A percentile compares a stretch with the other conserved stretches of the same genome.
phyloP scores from a whole-genome alignment of 2,888 invertebrate species.

The Phanerotoma sp. region DNA sequence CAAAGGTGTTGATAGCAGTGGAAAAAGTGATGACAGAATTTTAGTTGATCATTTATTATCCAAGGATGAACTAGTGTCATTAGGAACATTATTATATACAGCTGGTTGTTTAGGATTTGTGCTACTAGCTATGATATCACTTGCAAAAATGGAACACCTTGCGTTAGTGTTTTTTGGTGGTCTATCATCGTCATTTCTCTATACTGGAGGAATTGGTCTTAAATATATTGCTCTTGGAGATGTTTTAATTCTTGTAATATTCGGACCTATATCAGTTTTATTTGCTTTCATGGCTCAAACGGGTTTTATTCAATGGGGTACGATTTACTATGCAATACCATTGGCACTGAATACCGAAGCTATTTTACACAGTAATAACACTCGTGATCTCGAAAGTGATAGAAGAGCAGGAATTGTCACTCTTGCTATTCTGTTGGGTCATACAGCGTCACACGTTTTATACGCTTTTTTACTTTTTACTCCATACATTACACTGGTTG shows the following conservation, averaged over 20 bases:
- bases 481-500: constrained; percentile 88
- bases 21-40: constrained; percentile 89
- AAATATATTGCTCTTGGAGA: constrained; percentile 96
- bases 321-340: constrained; percentile 91
- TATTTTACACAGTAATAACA: constrained; percentile 93
- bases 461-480: constrained; percentile 88
- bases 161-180: constrained; percentile 95
- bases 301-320: constrained; percentile 86
- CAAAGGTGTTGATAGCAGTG: constrained; percentile 86
- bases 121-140: constrained; percentile 74
- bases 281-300: constrained; percentile 94
- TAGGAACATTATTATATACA: constrained; percentile 86
- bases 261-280: constrained; percentile 91
- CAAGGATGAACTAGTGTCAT: constrained; percentile 78
- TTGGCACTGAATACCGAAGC: constrained; percentile 93
- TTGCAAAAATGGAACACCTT: constrained; percentile 92
- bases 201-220: constrained; percentile 93
- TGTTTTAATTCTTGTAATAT: constrained; percentile 86
- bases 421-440: constrained; percentile 89
- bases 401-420: constrained; percentile 90
- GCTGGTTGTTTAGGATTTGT: constrained; percentile 85
- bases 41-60: constrained; percentile 89
- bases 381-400: constrained; percentile 87
- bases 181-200: constrained; percentile 91
- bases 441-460: constrained; percentile 85